Percentiles rank a stretch among this genome's conserved stretches.
Conservation (phyloP, 2,113 vertebrate genomes). For the Myodes glareolus region DNA sequence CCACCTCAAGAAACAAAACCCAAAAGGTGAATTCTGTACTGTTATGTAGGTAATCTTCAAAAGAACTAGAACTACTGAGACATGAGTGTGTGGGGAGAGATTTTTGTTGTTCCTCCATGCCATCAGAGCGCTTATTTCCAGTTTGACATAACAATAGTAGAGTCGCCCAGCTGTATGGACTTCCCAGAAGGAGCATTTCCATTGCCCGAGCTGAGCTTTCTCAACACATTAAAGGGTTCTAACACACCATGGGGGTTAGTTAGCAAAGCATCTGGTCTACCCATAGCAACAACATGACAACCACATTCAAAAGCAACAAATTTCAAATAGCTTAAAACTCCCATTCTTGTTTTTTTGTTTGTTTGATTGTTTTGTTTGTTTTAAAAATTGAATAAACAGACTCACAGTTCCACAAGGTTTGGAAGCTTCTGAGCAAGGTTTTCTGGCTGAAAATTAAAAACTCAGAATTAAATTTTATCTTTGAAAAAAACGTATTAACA, state of each 20-base stretch:
- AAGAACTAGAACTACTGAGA: constrained; percentile 1
- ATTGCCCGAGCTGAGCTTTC: neutral
- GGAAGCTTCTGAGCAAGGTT: constrained; percentile 98
- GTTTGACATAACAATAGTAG: neutral
- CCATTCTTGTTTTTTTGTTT: constrained; percentile 54
- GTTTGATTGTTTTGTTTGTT: neutral
- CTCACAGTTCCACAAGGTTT: constrained; percentile 99
- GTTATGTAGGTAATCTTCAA: neutral
- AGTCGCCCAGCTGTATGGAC: neutral
- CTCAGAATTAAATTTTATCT: constrained; percentile 82
- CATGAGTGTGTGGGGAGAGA: neutral
- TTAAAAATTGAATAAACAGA: constrained; percentile 81
- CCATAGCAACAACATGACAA: neutral
- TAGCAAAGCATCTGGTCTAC: neutral
- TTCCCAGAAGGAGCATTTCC: neutral
- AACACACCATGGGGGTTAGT: neutral
- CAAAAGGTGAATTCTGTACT: neutral
- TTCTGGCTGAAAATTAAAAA: constrained; percentile 93
- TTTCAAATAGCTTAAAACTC: constrained; percentile 63
- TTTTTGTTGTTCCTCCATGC: neutral
- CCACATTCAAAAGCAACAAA: neutral
- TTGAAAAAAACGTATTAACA: constrained; percentile 68
- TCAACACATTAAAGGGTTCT: neutral
- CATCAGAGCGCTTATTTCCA: neutral
- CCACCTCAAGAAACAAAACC: neutral